Base-by-base conservation (phyloP, 1,140 invertebrate genomes). In the Drosophila insularis region DNA sequence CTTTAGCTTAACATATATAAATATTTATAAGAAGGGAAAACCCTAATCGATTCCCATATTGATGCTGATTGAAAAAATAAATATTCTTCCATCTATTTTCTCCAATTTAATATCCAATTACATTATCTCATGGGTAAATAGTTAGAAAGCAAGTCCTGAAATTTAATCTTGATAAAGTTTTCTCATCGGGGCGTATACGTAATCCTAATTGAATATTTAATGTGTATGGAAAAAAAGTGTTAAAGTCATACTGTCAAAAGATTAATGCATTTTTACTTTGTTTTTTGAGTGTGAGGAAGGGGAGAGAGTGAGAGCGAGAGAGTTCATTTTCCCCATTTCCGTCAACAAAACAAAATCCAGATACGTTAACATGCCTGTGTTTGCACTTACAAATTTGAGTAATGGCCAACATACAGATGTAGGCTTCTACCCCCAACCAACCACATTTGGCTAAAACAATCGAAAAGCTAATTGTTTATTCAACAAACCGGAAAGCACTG, bases 391-490 rank as follows among this genome's bases (percentile, higher is more conserved):
- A 27, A 74, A 78, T 87, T 81, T 81, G 82, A 81, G 81, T 81
- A 75, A 78, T 78, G 72, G 71, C 69, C 63, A 66, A 32, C 53
- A 21, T 37, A 63, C 55, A 53, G 53, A 10, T 50, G 43, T 21
- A 10, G 17, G 8, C 43, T 50, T 50, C 10, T 10, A 2, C 43
- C 17, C 17, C 0, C 27, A n/a, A n/a, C n/a, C n/a, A n/a, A n/a
- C n/a, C 27, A 27, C 27, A 39, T n/a, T 35, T 61, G 27, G 40
- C 43, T 54, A 71, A 78, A 80, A 68, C 56, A 81, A 70, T 39
- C 53, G 74, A 75, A 84, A 63, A 69, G 37, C 74, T 63, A 70
- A 75, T 85, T 87, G 68, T 81, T 85, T 81, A 85, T 85, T 85
- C 73, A 85, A 72, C 74, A 68, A 71, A 46, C 58, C 81, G 82